phyloP scores from a whole-genome alignment of 2,113 vertebrate genomes.

The Paedocypris sp. region DNA sequence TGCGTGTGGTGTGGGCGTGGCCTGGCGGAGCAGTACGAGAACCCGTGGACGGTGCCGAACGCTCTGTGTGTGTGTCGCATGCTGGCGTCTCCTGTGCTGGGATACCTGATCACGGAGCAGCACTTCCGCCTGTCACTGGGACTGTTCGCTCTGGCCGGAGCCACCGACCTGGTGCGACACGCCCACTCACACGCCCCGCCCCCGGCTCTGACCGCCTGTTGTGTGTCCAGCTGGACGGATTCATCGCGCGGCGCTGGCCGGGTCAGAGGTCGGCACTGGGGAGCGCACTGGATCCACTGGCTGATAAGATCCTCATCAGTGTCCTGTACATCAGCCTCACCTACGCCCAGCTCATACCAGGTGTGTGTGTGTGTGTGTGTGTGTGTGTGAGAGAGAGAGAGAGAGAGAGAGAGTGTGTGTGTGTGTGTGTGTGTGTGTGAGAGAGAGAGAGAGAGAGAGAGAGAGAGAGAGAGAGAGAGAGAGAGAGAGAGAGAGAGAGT shows the following conservation, averaged over 20 bases:
- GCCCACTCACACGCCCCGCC: too few relatives aligned
- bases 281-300: conserved; percentile 92
- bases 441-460: too few relatives aligned
- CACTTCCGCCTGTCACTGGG: conserved; percentile 80
- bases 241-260: conserved; percentile 93
- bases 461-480: too few relatives aligned
- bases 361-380: too few relatives aligned
- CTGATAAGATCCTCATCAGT: conserved; percentile 97
- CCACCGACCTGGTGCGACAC: conserved; percentile 95
- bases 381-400: too few relatives aligned
- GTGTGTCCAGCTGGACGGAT: conserved; percentile 79
- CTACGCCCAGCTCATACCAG: conserved; percentile 89
- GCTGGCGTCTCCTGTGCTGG: conserved; percentile 78
- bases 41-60: conserved; percentile 96
- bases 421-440: too few relatives aligned
- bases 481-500: too few relatives aligned
- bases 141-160: conserved; percentile 82
- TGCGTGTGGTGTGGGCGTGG: too few relatives aligned
- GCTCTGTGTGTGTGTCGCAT: conserved; percentile 87
- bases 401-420: too few relatives aligned
- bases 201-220: background rate
- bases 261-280: conserved; percentile 92
- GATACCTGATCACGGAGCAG: conserved; percentile 83
- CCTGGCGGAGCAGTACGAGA: conserved; percentile 98
- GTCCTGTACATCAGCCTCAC: conserved; percentile 88